Evolutionary conservation across 2,888 invertebrate species (phyloP), one percentile per base, ranked within the genome.

Genomic region (Andrena camellia): DNA sequence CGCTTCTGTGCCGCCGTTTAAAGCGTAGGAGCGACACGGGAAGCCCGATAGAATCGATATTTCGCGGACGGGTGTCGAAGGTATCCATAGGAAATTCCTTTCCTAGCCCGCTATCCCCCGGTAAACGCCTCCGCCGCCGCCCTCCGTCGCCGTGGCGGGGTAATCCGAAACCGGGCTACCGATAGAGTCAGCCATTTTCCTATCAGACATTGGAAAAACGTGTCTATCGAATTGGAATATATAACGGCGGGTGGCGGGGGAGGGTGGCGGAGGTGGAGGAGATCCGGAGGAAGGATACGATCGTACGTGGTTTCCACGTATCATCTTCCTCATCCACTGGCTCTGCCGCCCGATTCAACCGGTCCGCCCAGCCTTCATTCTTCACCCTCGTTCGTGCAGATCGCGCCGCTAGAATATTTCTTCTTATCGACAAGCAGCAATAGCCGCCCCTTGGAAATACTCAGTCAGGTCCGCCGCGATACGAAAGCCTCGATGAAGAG

Each of bases 141-240:
- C 26, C 7, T 31, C 59, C 8, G 57, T 6, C 17, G 52, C 0
- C 23, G 7, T 62, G 52, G 78, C 83, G 85, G 26, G 78, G 83
- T 85, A 88, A 85, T 88, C 85, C 89, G 71, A 74, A 71, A 84
- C 66, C 60, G 48, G 73, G 78, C 64, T 72, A 67, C 71, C 87
- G 85, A 90, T 89, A 88, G 85, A 89, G 85, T 79, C 84, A 84
- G 81, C 90, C 86, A 89, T 91, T 91, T 88, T 91, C 88, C 88
- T 90, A 90, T 91, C 90, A 86, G 85, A 85, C 87, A 85, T 81
- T 85, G 88, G 86, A 86, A 88, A 90, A 89, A 88, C 86, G 90
- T 89, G 88, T 91, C 88, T 88, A 90, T 90, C 89, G 90, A 90
- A 90, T 91, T 88, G 89, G 88, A 90, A 91, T 91, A 87, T 88